These are phyloP conservation scores for Benitochromis conjunctus DNA, from an alignment of 2,113 vertebrate genomes.

Conservation along the genomic window DNA sequence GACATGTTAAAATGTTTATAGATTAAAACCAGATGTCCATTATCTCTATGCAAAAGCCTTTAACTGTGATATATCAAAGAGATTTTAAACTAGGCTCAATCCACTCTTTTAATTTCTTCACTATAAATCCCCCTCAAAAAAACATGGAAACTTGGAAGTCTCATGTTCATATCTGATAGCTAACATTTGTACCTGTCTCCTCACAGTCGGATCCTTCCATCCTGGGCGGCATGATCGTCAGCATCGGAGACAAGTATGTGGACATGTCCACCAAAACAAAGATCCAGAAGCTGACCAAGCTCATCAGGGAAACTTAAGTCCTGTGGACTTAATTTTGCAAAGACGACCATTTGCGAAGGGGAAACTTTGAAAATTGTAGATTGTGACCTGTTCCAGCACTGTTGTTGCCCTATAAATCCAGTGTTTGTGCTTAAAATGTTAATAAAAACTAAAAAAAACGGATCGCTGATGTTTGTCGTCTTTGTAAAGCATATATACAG, in stretches of 20 bases:
- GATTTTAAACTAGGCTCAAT: not conserved
- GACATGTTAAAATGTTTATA: not conserved
- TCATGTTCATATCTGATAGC: not conserved
- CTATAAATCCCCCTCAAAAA: too few relatives aligned
- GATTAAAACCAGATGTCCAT: not conserved
- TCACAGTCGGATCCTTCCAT: slow-evolving; percentile 84
- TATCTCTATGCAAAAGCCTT: not conserved
- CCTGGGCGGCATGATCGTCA: slow-evolving; percentile 95
- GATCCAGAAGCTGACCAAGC: slow-evolving; percentile 88
- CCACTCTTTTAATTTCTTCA: not conserved
- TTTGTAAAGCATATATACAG: not conserved
- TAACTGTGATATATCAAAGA: not conserved
- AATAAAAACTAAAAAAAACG: slow-evolving; percentile 53
- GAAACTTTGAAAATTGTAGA: slow-evolving; percentile 32
- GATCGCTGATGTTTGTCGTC: not conserved
- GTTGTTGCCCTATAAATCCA: slow-evolving; percentile 44
- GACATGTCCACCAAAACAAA: slow-evolving; percentile 96
- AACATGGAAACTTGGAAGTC: not conserved
- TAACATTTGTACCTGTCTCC: not conserved
- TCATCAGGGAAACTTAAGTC: slow-evolving; percentile 81
- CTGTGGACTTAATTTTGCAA: slow-evolving; percentile 60
- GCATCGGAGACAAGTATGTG: slow-evolving; percentile 90
- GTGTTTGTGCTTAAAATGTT: slow-evolving; percentile 58
- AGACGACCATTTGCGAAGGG: not conserved
- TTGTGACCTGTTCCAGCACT: slow-evolving; percentile 42